Percentiles rank a stretch among this genome's conserved stretches.
Evolutionary conservation across 2,113 vertebrate genomes (phyloP).

Genomic region (Cololabis saira): DNA sequence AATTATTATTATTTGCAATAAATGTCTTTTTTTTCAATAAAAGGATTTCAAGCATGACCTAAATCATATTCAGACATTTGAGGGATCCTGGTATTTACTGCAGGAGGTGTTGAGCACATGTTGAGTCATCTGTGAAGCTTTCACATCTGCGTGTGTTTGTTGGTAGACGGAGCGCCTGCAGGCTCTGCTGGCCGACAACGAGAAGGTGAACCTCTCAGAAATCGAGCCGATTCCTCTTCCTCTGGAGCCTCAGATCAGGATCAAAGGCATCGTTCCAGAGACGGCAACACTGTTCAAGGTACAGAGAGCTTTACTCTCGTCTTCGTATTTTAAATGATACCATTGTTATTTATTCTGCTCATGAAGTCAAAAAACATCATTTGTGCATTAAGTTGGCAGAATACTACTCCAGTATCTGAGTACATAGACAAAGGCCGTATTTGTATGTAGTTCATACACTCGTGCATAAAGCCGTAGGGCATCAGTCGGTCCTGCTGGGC

Average conservation of each 20-base stretch:
- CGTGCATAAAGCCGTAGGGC: too few relatives aligned
- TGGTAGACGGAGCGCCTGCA: conserved; percentile 94
- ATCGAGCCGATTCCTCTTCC: conserved; percentile 96
- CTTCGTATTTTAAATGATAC: too few relatives aligned
- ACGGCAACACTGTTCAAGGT: conserved; percentile 98
- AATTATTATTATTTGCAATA: too few relatives aligned
- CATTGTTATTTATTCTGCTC: too few relatives aligned
- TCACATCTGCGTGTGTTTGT: not conserved
- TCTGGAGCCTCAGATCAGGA: conserved; percentile 94
- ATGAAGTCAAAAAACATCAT: not conserved
- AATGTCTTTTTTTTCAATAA: too few relatives aligned
- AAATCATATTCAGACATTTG: too few relatives aligned
- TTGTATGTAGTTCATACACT: too few relatives aligned
- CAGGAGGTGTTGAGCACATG: not conserved
- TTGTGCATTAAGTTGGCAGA: not conserved
- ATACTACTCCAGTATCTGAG: too few relatives aligned
- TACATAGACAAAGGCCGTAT: too few relatives aligned
- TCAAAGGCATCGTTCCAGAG: conserved; percentile 95
- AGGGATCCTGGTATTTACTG: too few relatives aligned
- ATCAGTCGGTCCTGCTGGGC: too few relatives aligned
- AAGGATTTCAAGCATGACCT: too few relatives aligned
- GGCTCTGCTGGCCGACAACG: conserved; percentile 93
- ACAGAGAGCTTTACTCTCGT: not conserved
- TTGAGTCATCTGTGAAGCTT: not conserved
- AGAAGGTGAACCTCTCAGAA: conserved; percentile 96